Evolutionary conservation across 2,113 vertebrate genomes (phyloP), one percentile per base, ranked within the genome.

Genomic region (Oenanthe melanoleuca): DNA sequence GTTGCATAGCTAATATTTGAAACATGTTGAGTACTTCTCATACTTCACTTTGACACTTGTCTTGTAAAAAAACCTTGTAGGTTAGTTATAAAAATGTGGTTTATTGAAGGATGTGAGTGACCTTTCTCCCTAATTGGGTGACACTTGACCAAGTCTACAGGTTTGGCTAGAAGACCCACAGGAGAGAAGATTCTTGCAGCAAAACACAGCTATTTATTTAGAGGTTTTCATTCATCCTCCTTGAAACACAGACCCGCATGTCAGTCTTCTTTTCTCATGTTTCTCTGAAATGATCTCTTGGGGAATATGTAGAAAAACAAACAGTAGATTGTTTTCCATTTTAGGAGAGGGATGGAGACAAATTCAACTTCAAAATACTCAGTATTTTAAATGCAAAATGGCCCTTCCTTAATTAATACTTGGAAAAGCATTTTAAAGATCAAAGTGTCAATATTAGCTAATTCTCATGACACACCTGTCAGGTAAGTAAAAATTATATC

Each of bases 371-470:
- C 85, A 94, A 86, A 96, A 95, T 84, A 64, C 57, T 78, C 78
- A 64, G 47, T 88, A 42, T 79, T 94, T 96, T 87, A 79, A 91
- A 92, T 93, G 42, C 72, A 93, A 92, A 96, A 42, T 67, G 37
- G 59, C 64, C 77, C 53, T 92, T 75, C 38, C 57, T 94, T 93
- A 93, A 94, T 97, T 94, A 93, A 94, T 92, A 95, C 80, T 95
- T 90, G 88, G 71, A 80, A 90, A 86, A 88, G 82, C 53, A 80
- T 91, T 96, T 93, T 88, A 90, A 88, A 95, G 96, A 93, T 95
- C 95, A 79, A 94, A 95, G 92, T 94, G 89, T 84, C 91, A 93
- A 84, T 96, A 94, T 94, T 96, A 86, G 60, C 49, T 92, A 95
- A 96, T 92, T 88, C 86, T 95, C 92, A 60, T 83, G 69, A 80